These are phyloP conservation scores for Aphaenogaster rudis DNA, from an alignment of 1,140 invertebrate genomes.

Conservation along the genomic window DNA sequence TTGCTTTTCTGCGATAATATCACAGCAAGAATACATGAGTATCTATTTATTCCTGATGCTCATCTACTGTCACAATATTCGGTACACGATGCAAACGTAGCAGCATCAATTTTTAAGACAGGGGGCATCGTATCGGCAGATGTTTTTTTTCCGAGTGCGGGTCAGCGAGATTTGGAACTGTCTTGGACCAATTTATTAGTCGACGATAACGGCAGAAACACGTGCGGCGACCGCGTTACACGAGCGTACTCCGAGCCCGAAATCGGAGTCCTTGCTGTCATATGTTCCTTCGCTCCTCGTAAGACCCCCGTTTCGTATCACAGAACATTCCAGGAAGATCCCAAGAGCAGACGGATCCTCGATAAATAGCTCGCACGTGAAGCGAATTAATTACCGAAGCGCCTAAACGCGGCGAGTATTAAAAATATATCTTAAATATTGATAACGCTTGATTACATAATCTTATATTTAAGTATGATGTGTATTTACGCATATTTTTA, in stretches of 20 bases:
- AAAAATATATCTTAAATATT: conserved; percentile 11
- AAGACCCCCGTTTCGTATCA: conserved; percentile 21
- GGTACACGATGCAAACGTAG: not conserved
- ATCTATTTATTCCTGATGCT: not conserved
- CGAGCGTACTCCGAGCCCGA: conserved; percentile 33
- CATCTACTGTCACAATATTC: not conserved
- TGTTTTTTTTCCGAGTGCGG: conserved; percentile 60
- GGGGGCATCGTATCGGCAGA: conserved; percentile 53
- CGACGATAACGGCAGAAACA: conserved; percentile 73
- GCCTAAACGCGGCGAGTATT: not conserved
- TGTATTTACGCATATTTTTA: not conserved
- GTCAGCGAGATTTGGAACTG: conserved; percentile 67
- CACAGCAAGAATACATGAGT: not conserved
- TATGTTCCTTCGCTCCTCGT: conserved; percentile 2
- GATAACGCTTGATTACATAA: not conserved
- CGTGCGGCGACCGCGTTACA: conserved; percentile 40
- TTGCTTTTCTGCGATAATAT: not conserved
- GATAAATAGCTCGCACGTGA: conserved; percentile 34
- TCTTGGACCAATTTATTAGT: conserved; percentile 71
- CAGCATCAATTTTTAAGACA: conserved; percentile 6
- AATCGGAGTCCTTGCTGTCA: conserved; percentile 62
- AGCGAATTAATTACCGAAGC: conserved; percentile 25
- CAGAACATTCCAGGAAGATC: conserved; percentile 34
- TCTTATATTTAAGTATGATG: not conserved
- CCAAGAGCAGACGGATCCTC: not conserved